Conservation (phyloP, 2,113 vertebrate genomes). For the Phainopepla nitens region DNA sequence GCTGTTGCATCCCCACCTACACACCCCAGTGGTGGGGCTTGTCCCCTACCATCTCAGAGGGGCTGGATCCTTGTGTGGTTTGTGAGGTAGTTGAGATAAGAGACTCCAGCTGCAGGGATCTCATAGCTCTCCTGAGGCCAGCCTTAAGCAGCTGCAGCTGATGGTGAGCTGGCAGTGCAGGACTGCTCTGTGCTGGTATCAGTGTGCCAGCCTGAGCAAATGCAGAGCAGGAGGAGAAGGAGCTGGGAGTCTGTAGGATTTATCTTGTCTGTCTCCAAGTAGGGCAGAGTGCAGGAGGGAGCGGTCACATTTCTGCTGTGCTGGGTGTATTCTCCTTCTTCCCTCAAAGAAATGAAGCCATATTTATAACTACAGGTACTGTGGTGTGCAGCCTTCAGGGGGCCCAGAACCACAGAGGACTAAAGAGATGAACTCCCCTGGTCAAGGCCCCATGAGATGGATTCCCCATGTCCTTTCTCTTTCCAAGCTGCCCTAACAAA, state of each 20-base stretch:
- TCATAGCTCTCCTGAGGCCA: not conserved
- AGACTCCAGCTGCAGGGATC: not conserved
- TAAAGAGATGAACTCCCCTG: not conserved
- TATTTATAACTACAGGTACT: not conserved
- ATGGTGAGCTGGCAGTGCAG: not conserved
- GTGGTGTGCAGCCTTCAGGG: not conserved
- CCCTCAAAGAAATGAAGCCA: not conserved
- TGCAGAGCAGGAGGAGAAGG: not conserved
- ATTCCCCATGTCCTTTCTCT: not conserved
- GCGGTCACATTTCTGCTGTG: not conserved
- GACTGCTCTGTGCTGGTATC: not conserved
- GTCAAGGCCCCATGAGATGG: not conserved
- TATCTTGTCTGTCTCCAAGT: not conserved
- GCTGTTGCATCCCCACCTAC: not conserved
- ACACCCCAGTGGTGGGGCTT: not conserved
- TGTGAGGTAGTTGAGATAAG: not conserved
- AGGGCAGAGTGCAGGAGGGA: not conserved
- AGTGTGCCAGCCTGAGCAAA: not conserved
- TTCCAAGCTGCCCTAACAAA: not conserved
- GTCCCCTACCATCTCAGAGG: accelerated
- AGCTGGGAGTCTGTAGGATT: not conserved
- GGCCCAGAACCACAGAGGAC: not conserved
- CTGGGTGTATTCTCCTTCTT: not conserved
- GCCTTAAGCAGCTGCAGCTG: not conserved
- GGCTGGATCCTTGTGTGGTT: not conserved